A percentile compares a stretch with the other conserved stretches of the same genome.
Conservation (phyloP, 1,140 invertebrate genomes). For the Ridgeia piscesae region DNA sequence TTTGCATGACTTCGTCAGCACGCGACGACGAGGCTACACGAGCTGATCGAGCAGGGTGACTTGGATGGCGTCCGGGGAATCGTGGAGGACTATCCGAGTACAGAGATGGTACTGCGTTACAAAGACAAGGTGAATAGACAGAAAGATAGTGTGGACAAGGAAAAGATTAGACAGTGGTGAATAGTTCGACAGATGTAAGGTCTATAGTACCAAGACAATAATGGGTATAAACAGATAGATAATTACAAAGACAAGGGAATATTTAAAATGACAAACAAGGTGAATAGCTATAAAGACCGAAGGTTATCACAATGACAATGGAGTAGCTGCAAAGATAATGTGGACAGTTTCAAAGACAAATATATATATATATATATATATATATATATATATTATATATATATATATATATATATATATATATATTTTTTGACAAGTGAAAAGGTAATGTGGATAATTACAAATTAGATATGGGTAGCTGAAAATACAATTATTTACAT, state of each 20-base stretch:
- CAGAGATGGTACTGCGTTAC: constrained; percentile 27
- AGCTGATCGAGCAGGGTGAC: not conserved
- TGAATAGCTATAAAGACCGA: not conserved
- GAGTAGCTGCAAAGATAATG: not conserved
- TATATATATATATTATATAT: not conserved
- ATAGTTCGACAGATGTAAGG: not conserved
- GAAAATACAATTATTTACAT: not conserved
- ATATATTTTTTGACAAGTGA: not conserved
- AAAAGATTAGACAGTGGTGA: not conserved
- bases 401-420: too few relatives aligned
- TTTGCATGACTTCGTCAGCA: not conserved
- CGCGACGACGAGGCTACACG: constrained; percentile 7
- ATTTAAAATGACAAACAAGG: not conserved
- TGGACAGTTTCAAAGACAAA: not conserved
- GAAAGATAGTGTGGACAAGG: not conserved
- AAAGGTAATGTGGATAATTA: not conserved
- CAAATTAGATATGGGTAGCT: too few relatives aligned
- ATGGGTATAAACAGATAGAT: too few relatives aligned
- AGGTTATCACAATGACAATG: too few relatives aligned
- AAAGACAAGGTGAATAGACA: constrained; percentile 33
- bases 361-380: too few relatives aligned
- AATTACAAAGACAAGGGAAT: too few relatives aligned
- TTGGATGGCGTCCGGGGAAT: not conserved
- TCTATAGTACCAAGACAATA: not conserved
- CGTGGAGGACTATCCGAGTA: constrained; percentile 8